Conservation (phyloP, 1,140 invertebrate species). For the Melitaea cinxia region DNA sequence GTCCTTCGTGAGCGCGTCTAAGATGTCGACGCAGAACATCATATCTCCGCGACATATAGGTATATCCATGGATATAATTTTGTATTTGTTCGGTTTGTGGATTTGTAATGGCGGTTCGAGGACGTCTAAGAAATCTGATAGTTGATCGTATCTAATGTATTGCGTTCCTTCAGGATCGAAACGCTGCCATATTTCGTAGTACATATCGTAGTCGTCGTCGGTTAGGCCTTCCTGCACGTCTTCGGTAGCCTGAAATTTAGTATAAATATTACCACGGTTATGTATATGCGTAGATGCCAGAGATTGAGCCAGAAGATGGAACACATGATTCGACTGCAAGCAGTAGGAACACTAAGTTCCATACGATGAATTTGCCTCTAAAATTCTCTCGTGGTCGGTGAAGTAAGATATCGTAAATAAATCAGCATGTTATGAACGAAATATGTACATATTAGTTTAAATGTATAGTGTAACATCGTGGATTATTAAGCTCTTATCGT, state of each 20-base stretch:
- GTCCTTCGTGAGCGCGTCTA: constrained; percentile 97
- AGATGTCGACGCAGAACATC: constrained; percentile 98
- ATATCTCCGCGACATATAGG: constrained; percentile 98
- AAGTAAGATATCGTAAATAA: too few species aligned
- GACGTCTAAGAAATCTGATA: constrained; percentile 97
- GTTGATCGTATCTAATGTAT: constrained; percentile 96
- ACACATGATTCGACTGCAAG: too few species aligned
- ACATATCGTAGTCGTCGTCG: constrained; percentile 99
- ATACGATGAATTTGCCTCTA: too few species aligned
- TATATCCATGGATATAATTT: constrained; percentile 99
- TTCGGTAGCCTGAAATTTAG: constrained; percentile 91
- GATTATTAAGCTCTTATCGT: too few species aligned
- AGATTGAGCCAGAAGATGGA: too few species aligned
- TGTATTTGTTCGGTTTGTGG: constrained; percentile 99
- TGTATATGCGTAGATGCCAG: too few species aligned
- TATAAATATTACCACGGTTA: too few species aligned
- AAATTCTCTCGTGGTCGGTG: too few species aligned
- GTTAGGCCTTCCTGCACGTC: constrained; percentile 99
- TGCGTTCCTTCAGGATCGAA: constrained; percentile 99
- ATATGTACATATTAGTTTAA: too few species aligned
- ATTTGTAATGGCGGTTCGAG: constrained; percentile 96
- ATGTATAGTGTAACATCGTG: too few species aligned
- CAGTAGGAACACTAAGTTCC: too few species aligned
- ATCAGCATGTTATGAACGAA: too few species aligned
- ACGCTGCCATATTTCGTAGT: constrained; percentile 99